A percentile compares a stretch with the other conserved stretches of the same genome.
Evolutionary conservation across 30 jellyfish, hydroid and myxozoan genomes (phyloP).

Genomic region (Catostylus mosaicus): DNA sequence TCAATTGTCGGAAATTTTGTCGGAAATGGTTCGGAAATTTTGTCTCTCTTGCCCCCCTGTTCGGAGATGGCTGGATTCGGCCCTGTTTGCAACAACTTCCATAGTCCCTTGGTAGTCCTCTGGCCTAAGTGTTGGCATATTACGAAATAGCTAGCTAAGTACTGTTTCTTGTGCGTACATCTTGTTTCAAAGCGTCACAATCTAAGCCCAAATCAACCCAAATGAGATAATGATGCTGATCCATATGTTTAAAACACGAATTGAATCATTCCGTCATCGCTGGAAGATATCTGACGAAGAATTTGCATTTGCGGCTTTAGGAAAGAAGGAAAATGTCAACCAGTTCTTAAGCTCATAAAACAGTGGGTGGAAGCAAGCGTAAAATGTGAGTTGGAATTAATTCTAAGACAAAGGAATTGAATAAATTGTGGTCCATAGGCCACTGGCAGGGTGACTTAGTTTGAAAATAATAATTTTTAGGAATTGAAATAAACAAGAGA

Average conservation of each 20-base stretch:
- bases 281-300: background rate
- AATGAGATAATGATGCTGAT: background rate
- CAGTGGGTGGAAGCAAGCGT: constrained; percentile 27
- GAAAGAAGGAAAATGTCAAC: constrained; percentile 34
- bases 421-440: constrained; percentile 36
- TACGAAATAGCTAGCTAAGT: no score
- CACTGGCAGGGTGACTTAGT: constrained; percentile 25
- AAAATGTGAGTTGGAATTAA: constrained; percentile 14
- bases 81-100: no score
- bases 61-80: no score
- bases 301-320: constrained; percentile 27
- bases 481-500: background rate
- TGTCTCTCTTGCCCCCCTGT: no score
- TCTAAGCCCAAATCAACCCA: no score
- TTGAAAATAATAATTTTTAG: background rate
- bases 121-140: no score
- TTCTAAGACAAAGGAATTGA: constrained; percentile 35
- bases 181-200: no score
- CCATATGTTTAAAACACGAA: background rate
- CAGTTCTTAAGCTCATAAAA: constrained; percentile 42
- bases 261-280: constrained; percentile 1
- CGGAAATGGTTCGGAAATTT: no score
- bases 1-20: no score
- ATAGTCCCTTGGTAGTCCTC: no score
- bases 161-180: no score